Evolutionary conservation across 2,113 vertebrate genomes (phyloP), one percentile per base, ranked within the genome.

Genomic region (Triplophysa siluroides): DNA sequence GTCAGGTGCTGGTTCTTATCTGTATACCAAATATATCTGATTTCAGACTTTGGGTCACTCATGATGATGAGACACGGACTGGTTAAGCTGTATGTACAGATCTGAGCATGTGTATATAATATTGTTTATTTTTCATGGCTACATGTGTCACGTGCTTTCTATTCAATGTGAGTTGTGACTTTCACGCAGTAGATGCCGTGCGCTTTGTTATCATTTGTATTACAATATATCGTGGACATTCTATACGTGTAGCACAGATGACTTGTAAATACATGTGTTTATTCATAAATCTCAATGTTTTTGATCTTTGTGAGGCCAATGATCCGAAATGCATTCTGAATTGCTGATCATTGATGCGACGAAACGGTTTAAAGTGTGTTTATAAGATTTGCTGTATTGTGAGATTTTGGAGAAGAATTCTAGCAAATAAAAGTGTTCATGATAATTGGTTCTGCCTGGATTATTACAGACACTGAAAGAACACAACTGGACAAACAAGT

Each of bases 251-350:
- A 61, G 85, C 90, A 87, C 88, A 88, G 89, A 89, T 88, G 67
- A 89, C 82, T 86, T 93, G 90, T 93, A 93, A 85, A 91, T 88
- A 92, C 82, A 90, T 72, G 76, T 92, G 86, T 91, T 92, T 90
- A 90, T 88, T 90, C 88, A 83, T 85, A 12, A 90, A 87, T 89
- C 75, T 91, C 82, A 90, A 91, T 92, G 78, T 83, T 76, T 12
- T 63, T 69, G 72, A 87, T 87, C 91, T 89, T 89, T 89, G 52
- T 83, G 85, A 64, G 84, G 81, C 85, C 87, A 85, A 88, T 87
- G 79, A 88, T 83, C 70, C 83, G 85, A 86, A 78, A 83, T 84
- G 83, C 60, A 86, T 70, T 78, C 82, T 82, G 87, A 85, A 87
- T 91, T 86, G 87, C 81, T 77, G 77, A 73, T 89, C 86, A 85